These are phyloP conservation scores for Pedionomus torquatus DNA, from an alignment of 2,113 vertebrate species.

Conservation along the genomic window DNA sequence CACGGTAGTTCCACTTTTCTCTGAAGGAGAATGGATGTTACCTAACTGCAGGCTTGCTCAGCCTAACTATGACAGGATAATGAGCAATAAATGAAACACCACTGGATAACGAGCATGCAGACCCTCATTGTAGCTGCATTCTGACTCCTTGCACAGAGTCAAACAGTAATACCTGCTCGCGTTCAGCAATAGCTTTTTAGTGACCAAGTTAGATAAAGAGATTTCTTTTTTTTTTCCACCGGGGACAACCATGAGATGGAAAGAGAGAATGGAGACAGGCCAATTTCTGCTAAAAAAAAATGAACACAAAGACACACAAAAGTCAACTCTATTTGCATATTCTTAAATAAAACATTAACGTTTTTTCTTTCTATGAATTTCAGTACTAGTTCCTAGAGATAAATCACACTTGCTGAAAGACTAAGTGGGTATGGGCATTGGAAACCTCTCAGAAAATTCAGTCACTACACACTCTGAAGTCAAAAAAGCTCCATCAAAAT, in stretches of 20 bases:
- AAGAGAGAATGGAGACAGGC: background rate
- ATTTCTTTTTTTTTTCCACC: background rate
- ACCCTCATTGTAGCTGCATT: background rate
- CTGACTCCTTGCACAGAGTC: background rate
- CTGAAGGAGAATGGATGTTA: constrained; percentile 21
- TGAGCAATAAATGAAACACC: background rate
- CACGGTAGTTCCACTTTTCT: constrained; percentile 5
- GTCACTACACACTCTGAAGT: background rate
- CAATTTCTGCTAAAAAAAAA: background rate
- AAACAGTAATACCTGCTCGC: background rate
- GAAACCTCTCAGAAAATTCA: background rate
- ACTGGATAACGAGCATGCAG: background rate
- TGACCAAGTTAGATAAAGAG: background rate
- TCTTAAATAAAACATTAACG: background rate
- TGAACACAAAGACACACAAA: background rate
- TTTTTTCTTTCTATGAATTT: background rate
- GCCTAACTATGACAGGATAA: background rate
- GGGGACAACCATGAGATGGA: background rate
- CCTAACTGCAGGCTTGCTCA: background rate
- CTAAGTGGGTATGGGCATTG: background rate
- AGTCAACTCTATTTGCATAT: background rate
- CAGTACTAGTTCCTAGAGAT: background rate
- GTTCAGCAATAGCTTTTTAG: background rate
- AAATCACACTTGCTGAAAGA: background rate
- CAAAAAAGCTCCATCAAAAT: background rate